Percentiles rank a stretch among this genome's conserved stretches.
Conservation (phyloP, 2,888 invertebrate genomes). For the Oxystoma pomonae region DNA sequence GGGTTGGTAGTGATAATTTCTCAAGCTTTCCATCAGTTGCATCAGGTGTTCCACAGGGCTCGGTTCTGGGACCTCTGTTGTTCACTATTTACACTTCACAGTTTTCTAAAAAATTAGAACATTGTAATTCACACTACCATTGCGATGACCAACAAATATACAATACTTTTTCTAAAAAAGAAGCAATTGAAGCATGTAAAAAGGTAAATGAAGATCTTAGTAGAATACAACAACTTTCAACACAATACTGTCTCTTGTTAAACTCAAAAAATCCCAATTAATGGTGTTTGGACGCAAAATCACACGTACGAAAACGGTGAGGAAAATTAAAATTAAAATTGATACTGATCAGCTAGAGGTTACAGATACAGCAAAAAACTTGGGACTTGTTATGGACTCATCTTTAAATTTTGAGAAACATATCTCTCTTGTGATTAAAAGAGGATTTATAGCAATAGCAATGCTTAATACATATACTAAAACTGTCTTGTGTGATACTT, state of each 20-base stretch:
- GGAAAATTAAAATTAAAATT: background rate
- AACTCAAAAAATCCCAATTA: background rate
- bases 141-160: background rate
- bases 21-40: background rate
- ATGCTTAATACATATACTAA: background rate
- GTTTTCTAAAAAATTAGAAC: background rate
- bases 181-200: background rate
- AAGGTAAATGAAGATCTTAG: background rate
- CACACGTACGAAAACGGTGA: background rate
- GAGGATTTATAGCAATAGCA: background rate
- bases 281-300: background rate
- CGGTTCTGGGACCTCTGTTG: background rate
- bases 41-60: background rate
- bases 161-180: background rate
- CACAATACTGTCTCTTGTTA: background rate
- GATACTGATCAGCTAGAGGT: background rate
- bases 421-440: background rate
- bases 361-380: background rate
- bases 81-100: background rate
- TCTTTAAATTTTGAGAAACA: background rate
- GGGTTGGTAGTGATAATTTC: background rate
- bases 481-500: background rate
- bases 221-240: background rate
- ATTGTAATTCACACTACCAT: background rate
- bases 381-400: background rate